phyloP scores from a whole-genome alignment of 2,888 invertebrate species.

The Diabrotica balteata region DNA sequence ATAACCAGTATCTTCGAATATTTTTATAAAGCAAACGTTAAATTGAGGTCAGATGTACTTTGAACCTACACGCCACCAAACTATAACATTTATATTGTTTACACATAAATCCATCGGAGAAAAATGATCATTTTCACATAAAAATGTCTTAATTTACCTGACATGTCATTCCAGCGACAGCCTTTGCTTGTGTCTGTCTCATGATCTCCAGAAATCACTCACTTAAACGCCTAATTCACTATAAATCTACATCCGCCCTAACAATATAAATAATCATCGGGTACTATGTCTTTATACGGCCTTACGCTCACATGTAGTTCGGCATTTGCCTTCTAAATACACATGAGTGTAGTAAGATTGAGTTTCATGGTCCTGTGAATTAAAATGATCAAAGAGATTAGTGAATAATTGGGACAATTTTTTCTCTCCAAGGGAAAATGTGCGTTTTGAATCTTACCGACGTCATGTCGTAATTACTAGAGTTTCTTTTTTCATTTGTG shows the following conservation, averaged over 20 bases:
- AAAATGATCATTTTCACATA: too few relatives aligned
- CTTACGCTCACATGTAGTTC: conserved; percentile 16
- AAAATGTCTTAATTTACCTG: conserved; percentile 38
- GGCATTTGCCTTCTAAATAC: conserved; percentile 11
- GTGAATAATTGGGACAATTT: conserved; percentile 29
- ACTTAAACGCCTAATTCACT: conserved; percentile 35
- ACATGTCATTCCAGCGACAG: conserved; percentile 47
- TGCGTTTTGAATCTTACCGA: neutral
- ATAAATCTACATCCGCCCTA: conserved; percentile 34
- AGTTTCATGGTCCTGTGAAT: conserved; percentile 43
- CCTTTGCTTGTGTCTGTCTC: conserved; percentile 46
- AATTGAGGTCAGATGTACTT: too few relatives aligned
- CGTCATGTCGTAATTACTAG: too few relatives aligned
- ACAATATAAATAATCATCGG: conserved; percentile 5
- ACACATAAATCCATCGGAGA: too few relatives aligned
- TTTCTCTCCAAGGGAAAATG: conserved; percentile 31
- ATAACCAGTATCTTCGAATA: too few relatives aligned
- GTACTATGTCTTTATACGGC: conserved; percentile 12
- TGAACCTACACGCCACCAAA: too few relatives aligned
- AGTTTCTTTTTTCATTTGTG: too few relatives aligned
- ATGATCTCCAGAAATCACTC: conserved; percentile 34
- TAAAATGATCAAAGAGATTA: conserved; percentile 31
- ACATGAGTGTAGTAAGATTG: conserved; percentile 31
- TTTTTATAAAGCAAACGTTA: too few relatives aligned
- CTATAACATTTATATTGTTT: too few relatives aligned